phyloP scores from a whole-genome alignment of 2,113 vertebrate species.

The Caranx ignobilis region DNA sequence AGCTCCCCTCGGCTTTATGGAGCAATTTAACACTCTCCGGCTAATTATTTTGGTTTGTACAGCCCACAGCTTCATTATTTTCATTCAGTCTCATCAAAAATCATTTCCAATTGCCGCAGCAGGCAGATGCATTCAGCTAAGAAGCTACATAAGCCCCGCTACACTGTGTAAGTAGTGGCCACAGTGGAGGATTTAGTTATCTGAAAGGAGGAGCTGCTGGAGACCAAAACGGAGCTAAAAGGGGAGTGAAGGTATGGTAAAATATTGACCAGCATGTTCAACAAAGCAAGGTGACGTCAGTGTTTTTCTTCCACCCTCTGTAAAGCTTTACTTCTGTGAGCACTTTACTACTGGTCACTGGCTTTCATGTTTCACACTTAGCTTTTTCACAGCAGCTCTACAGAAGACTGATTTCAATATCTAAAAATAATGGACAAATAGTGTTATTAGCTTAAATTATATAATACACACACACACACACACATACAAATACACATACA shows the following conservation, averaged over 20 bases:
- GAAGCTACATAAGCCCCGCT: no score
- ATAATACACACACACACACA: no score
- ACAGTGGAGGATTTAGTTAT: not conserved
- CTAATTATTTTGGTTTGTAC: conserved; percentile 20
- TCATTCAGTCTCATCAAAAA: conserved; percentile 6
- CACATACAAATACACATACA: no score
- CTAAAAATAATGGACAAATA: not conserved
- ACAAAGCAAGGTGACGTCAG: not conserved
- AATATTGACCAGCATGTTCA: not conserved
- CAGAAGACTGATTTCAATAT: not conserved
- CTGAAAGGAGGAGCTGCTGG: not conserved
- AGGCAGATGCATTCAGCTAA: conserved; percentile 9
- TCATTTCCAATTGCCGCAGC: conserved; percentile 12
- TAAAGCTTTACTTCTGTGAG: not conserved
- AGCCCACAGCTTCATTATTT: conserved; percentile 10
- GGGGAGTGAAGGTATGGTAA: not conserved
- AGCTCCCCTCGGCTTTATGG: conserved; percentile 26
- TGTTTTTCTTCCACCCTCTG: not conserved
- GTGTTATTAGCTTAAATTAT: no score
- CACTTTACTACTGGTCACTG: not conserved
- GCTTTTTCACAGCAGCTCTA: no score
- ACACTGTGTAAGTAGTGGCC: no score
- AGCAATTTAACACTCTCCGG: conserved; percentile 20
- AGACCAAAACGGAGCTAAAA: not conserved
- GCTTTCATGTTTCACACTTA: no score